Base-by-base conservation (phyloP, 2,797 vertebrate genomes). In the Spheniscus humboldti region DNA sequence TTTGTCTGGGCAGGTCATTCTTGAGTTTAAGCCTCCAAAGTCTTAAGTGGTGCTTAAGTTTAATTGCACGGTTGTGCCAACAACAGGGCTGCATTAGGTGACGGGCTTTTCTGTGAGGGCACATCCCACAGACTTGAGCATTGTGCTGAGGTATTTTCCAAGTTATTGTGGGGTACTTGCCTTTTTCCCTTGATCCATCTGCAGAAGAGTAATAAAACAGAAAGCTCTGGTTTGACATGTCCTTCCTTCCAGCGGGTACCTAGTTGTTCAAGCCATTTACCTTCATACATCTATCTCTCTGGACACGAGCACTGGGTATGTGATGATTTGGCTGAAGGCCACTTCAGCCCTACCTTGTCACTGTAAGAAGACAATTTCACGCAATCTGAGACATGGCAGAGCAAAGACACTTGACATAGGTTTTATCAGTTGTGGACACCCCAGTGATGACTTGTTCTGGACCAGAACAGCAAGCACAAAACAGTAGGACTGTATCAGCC, bases 371-470 rank as follows among this genome's bases (percentile, higher is more conserved):
- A 5, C 57, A 39, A 25, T 7, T 35, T 93, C 35, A 23, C 3
- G 2, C 43, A 63, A 33, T 72, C 63, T 86, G 59, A 47, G 35
- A 27, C 4, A 2, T 17, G 30, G 33, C 64, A 73, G 31, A 62
- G 28, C 25, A 83, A 80, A 78, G 63, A 53, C 39, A 7, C 7
- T 37, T 33, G 73, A 41, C 55, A 18, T 22, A 35, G 28, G 24
- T 50, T 56, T 45, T 50, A 63, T 35, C 63, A 67, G 18, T 52
- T 63, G 18, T 7, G 28, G 19, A 60, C 57, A 41, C 9, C 25
- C 18, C 2, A 0, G 18, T 13, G 15, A 57, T 72, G 76, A 31
- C 50, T 88, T 0, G 0, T 45, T 35, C 62, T 68, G 62, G 20
- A 33, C 12, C 53, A 64, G 48, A 56, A 11, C 11, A 93, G 28